Conservation (phyloP, 2,888 invertebrate species). For the Cheilosia vulpina region DNA sequence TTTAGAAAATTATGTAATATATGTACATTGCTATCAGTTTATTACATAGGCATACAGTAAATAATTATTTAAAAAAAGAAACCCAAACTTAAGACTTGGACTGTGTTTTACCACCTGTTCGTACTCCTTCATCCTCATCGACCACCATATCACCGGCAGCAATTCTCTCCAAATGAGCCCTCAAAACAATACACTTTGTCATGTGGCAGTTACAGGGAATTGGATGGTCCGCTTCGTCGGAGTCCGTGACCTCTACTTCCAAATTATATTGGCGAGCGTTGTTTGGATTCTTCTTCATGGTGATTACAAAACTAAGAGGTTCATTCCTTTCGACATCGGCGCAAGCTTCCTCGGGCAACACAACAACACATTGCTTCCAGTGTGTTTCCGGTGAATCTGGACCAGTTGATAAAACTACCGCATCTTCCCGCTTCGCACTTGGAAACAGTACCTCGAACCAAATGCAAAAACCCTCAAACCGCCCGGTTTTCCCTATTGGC, state of each 20-base stretch:
- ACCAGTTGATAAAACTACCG: constrained; percentile 90
- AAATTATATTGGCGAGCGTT: constrained; percentile 86
- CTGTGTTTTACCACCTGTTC: not conserved
- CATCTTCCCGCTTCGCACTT: constrained; percentile 84
- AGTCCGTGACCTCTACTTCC: constrained; percentile 88
- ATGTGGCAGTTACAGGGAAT: constrained; percentile 90
- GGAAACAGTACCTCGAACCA: constrained; percentile 93
- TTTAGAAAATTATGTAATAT: too few species aligned
- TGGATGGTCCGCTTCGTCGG: constrained; percentile 89
- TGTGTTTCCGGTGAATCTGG: constrained; percentile 91
- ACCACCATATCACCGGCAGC: constrained; percentile 71
- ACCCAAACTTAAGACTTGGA: not conserved
- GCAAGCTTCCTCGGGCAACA: constrained; percentile 88
- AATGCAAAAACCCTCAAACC: constrained; percentile 89
- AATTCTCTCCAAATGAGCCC: constrained; percentile 82
- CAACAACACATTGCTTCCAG: constrained; percentile 97
- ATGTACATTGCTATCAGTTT: constrained; percentile 13
- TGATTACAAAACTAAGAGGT: constrained; percentile 89
- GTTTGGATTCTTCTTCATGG: constrained; percentile 83
- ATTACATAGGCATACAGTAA: constrained; percentile 36
- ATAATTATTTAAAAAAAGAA: not conserved
- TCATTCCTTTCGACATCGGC: constrained; percentile 83
- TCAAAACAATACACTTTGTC: constrained; percentile 91
- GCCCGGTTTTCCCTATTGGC: constrained; percentile 84
- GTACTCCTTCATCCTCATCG: constrained; percentile 34